Evolutionary conservation across 2,797 vertebrate genomes (phyloP), one percentile per base, ranked within the genome.

Genomic region (Coregonus sp.): DNA sequence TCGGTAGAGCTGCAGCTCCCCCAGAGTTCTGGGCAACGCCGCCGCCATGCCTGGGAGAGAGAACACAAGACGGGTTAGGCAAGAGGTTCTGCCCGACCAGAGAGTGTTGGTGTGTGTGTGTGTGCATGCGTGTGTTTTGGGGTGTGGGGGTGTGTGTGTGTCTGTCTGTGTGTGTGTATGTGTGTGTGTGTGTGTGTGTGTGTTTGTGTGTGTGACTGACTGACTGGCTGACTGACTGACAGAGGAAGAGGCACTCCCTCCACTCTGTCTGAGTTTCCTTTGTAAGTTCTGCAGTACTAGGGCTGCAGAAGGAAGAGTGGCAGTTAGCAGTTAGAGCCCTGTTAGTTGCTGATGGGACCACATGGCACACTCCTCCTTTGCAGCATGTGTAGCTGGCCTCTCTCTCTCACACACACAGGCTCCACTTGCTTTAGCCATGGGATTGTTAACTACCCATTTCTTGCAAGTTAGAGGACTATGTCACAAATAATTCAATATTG

Each of bases 1-100:
- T 79, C 98, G 92, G 86, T 98, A 99, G 20, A 99, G 95, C 93
- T 99, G 98, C 93, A 99, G 91, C 93, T 99, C 98, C 82, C 98
- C 98, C 78, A 99, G 96, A 77, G 98, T 99, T 89, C 98, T 95
- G 79, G 98, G 98, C 80, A 99, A 94, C 87, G 97, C 95, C 31
- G 97, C 92, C 54, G 98, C 97, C 98, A 99, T 99, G 89, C 95
- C 95, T 95, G 93, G 83, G 0, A 75, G 79, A 83, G 69, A 29
- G 72, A 5, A 16, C 20, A n/a, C 3, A 4, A 47, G 9, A 47
- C 40, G 40, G 40, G 40, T 11, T 47, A 9, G 40, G 40, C 40
- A 47, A 12, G 40, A 47, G 40, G 40, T 47, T 47, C 9, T 47
- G 40, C 40, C 40, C 11, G 40, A 47, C 40, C 9, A 47, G 40